These are phyloP conservation scores for Podarcis lilfordi DNA, from an alignment of 2,797 vertebrate genomes.

Conservation along the genomic window DNA sequence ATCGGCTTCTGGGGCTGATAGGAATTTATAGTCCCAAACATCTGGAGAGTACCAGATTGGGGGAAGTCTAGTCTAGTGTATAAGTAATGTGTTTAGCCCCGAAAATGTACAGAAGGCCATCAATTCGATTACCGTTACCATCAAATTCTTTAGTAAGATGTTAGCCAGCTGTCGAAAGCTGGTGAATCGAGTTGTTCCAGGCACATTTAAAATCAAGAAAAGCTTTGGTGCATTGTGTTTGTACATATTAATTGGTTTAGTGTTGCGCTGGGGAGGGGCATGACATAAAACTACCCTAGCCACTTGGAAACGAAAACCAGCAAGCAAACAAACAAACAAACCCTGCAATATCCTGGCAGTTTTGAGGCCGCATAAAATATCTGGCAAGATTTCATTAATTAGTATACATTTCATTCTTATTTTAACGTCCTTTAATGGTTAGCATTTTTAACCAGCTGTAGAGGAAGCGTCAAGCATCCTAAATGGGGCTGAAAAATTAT, in stretches of 20 bases:
- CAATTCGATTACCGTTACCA: not conserved
- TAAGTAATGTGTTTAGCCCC: not conserved
- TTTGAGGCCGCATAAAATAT: not conserved
- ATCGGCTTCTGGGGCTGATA: too few species aligned
- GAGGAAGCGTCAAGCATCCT: conserved; percentile 13
- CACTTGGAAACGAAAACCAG: too few species aligned
- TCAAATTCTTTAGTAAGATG: not conserved
- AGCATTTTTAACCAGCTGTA: conserved; percentile 31
- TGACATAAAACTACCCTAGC: not conserved
- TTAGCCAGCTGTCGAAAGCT: conserved; percentile 9
- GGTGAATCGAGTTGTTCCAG: conserved; percentile 1
- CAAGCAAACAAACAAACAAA: not conserved
- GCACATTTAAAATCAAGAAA: conserved; percentile 27
- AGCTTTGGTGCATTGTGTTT: not conserved
- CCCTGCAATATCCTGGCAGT: not conserved
- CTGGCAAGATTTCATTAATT: conserved; percentile 17
- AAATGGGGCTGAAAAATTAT: conserved; percentile 56
- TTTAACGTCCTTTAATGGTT: conserved; percentile 20
- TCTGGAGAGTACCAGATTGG: too few species aligned
- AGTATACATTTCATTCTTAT: not conserved
- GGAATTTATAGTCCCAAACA: too few species aligned
- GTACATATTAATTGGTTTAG: not conserved
- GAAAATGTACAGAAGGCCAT: not conserved
- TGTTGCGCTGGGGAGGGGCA: not conserved
- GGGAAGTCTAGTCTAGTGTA: too few species aligned